phyloP scores from a whole-genome alignment of 2,888 invertebrate species.

The Liodrosophila aerea region DNA sequence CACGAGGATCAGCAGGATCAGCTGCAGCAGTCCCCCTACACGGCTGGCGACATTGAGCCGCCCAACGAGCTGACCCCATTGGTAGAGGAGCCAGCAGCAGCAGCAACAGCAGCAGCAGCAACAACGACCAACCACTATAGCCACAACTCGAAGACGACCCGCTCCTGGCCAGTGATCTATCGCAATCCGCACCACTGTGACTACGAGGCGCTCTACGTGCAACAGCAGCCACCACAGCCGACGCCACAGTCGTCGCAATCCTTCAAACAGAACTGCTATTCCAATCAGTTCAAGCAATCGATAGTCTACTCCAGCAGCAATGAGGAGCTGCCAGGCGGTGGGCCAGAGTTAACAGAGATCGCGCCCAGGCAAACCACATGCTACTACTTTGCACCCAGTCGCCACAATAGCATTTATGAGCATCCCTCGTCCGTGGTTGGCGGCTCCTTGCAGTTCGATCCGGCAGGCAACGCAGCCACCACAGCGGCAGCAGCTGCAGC shows the following conservation, averaged over 20 bases:
- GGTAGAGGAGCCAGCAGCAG: constrained; percentile 48
- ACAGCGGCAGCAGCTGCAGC: constrained; percentile 80
- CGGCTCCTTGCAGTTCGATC: constrained; percentile 77
- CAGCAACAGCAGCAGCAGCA: constrained; percentile 22
- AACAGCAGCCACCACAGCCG: constrained; percentile 43
- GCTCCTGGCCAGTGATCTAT: constrained; percentile 83
- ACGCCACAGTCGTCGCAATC: constrained; percentile 46
- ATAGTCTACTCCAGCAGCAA: constrained; percentile 80
- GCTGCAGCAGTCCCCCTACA: constrained; percentile 35
- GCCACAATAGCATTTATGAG: constrained; percentile 81
- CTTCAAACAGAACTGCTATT: constrained; percentile 80
- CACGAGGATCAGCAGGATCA: constrained; percentile 32
- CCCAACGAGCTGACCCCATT: constrained; percentile 77
- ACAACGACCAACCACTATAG: constrained; percentile 73
- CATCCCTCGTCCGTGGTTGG: constrained; percentile 80
- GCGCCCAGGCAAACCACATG: constrained; percentile 76
- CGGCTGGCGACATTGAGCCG: constrained; percentile 48
- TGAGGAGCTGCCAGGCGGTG: constrained; percentile 70
- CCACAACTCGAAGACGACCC: constrained; percentile 82
- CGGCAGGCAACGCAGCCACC: constrained; percentile 58
- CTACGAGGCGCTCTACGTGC: constrained; percentile 81
- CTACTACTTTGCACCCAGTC: constrained; percentile 79
- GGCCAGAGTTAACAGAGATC: constrained; percentile 47
- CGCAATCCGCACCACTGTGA: constrained; percentile 82
- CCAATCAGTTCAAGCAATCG: constrained; percentile 80